Evolutionary conservation across 1,140 invertebrate genomes (phyloP), one percentile per base, ranked within the genome.

Genomic region (Rhynchophorus ferrugineus): DNA sequence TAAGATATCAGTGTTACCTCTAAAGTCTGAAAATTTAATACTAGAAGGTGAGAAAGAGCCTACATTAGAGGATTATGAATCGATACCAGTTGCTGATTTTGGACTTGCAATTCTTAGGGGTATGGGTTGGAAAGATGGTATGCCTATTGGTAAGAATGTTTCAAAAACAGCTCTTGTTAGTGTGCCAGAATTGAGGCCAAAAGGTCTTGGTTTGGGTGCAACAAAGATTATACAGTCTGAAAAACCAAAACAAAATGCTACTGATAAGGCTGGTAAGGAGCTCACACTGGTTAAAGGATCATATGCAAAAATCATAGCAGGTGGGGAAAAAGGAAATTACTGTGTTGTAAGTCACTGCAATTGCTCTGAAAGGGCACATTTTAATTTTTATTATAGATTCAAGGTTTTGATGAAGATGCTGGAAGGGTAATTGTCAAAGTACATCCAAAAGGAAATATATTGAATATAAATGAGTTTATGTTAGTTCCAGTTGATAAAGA

Each of bases 21-120:
- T 55, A 47, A 46, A 36, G 13, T 47, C 49, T 46, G 51, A 65
- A 41, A 50, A 54, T 42, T 29, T 57, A 11, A 17, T 56, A 18
- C 34, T 66, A 13, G 59, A 67, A 24, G 61, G 64, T 43, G 59
- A 59, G 56, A 48, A 54, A 53, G 62, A 68, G 79, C 79, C 88
- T 14, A 83, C 83, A 3, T 64, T 90, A 22, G 86, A 91, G 56
- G 89, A 96, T 74, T 98, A 96, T 77, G 91, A 95, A 63, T 75
- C 79, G 59, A 81, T 95, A 42, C 93, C 93, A 1, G 81, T 97
- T 38, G 78, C 82, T 66, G 78, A 87, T 38, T 98, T 84, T 84
- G 94, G 94, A 5, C 57, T 90, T 61, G 94, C 93, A 3, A 87
- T 96, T 84, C 72, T 98, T 11, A 71, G 91, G 61, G 94, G 94